Evolutionary conservation across 2,888 invertebrate genomes (phyloP).

Genomic region (Magallana nippona): DNA sequence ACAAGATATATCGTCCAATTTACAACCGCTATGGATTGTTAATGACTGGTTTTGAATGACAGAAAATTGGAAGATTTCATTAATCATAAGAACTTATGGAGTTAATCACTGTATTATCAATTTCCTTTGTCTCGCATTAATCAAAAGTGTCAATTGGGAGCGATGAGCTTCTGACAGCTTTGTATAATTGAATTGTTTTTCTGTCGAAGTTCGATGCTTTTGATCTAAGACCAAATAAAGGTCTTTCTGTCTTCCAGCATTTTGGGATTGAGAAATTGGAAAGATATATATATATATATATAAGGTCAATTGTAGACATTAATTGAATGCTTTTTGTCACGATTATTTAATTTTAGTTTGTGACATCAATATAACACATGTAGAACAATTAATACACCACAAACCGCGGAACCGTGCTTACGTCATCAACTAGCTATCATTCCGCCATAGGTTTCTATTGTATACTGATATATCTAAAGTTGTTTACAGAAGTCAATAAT

Average conservation of each 20-base stretch:
- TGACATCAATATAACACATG: neutral
- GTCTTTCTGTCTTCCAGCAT: neutral
- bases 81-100: too few relatives aligned
- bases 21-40: neutral
- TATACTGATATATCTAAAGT: too few relatives aligned
- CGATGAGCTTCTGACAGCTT: too few relatives aligned
- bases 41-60: too few relatives aligned
- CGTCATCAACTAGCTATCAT: too few relatives aligned
- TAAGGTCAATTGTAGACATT: neutral
- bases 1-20: neutral
- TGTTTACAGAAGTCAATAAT: too few relatives aligned
- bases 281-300: neutral
- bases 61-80: too few relatives aligned
- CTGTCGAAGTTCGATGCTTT: neutral
- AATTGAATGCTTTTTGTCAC: slow-evolving; percentile 20
- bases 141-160: too few relatives aligned
- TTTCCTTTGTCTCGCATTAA: too few relatives aligned
- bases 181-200: neutral
- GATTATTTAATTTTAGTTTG: slow-evolving; percentile 4
- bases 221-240: neutral
- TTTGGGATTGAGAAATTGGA: neutral
- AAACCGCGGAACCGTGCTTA: neutral
- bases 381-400: neutral
- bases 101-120: too few relatives aligned
- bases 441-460: too few relatives aligned